Evolutionary conservation across 2,888 invertebrate species (phyloP).

Genomic region (Crocallis elinguaria): DNA sequence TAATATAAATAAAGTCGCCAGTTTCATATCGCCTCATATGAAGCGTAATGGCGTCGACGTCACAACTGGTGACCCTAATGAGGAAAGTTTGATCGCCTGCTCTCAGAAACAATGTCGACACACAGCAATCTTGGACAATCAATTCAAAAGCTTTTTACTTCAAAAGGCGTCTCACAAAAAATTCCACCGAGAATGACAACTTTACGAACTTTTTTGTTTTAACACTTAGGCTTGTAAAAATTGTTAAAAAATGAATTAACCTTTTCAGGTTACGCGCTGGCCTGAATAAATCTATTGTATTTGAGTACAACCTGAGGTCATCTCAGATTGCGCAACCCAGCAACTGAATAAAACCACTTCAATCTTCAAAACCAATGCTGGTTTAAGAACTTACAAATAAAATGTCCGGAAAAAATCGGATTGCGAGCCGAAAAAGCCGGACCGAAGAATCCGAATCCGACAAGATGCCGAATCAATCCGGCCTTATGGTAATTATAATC

Average conservation of each 20-base stretch:
- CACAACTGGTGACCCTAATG: conserved; percentile 77
- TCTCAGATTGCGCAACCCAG: neutral
- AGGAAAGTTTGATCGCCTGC: conserved; percentile 77
- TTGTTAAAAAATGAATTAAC: conserved; percentile 35
- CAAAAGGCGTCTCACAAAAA: conserved; percentile 46
- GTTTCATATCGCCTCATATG: conserved; percentile 48
- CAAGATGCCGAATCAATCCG: no score
- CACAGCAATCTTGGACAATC: conserved; percentile 77
- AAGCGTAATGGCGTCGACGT: conserved; percentile 61
- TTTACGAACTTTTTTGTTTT: conserved; percentile 61
- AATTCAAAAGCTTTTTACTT: conserved; percentile 76
- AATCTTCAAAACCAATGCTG: no score
- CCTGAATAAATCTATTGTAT: neutral
- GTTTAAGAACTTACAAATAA: no score
- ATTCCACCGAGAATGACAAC: conserved; percentile 38
- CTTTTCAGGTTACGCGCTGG: neutral
- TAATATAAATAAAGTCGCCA: conserved; percentile 45
- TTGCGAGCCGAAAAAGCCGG: no score
- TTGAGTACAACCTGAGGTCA: no score
- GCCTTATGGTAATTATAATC: no score
- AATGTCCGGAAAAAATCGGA: no score
- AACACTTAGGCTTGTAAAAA: conserved; percentile 55
- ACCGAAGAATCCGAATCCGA: no score
- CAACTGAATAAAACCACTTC: no score
- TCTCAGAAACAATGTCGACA: conserved; percentile 73